Conservation (phyloP, 1,140 invertebrate genomes). For the Drosophila triauraria region DNA sequence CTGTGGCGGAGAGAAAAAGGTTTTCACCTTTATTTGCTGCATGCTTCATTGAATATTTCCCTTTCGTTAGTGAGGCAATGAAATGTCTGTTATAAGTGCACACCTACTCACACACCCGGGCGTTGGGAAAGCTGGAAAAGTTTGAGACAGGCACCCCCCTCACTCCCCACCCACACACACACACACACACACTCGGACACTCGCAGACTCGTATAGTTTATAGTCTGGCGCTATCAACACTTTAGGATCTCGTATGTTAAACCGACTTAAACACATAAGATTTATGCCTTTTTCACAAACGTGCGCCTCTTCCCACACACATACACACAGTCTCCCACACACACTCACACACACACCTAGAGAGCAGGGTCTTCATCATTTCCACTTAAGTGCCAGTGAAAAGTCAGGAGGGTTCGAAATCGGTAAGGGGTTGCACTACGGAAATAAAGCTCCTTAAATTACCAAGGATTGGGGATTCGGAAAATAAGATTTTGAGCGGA, state of each 20-base stretch:
- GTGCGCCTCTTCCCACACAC: conserved; percentile 32
- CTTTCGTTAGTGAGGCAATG: conserved; percentile 70
- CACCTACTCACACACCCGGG: conserved; percentile 24
- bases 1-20: conserved; percentile 48
- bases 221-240: conserved; percentile 69
- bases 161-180: conserved; percentile 13
- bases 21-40: conserved; percentile 70
- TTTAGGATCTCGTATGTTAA: conserved; percentile 71
- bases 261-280: conserved; percentile 69
- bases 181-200: conserved; percentile 24
- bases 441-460: conserved; percentile 26
- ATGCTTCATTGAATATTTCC: conserved; percentile 71
- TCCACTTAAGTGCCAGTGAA: conserved; percentile 54
- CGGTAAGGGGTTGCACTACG: conserved; percentile 1
- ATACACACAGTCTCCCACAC: conserved; percentile 1
- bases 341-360: conserved; percentile 8
- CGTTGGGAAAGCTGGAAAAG: conserved; percentile 16
- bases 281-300: conserved; percentile 63
- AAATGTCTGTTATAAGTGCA: conserved; percentile 69
- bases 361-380: conserved; percentile 50
- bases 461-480: conserved; percentile 12
- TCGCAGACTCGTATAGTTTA: conserved; percentile 54
- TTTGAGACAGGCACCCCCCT: conserved; percentile 21
- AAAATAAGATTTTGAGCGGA: conserved; percentile 21
- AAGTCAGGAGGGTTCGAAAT: conserved; percentile 29